Evolutionary conservation across 2,797 vertebrate species (phyloP).

Genomic region (Sebastes flavidus): DNA sequence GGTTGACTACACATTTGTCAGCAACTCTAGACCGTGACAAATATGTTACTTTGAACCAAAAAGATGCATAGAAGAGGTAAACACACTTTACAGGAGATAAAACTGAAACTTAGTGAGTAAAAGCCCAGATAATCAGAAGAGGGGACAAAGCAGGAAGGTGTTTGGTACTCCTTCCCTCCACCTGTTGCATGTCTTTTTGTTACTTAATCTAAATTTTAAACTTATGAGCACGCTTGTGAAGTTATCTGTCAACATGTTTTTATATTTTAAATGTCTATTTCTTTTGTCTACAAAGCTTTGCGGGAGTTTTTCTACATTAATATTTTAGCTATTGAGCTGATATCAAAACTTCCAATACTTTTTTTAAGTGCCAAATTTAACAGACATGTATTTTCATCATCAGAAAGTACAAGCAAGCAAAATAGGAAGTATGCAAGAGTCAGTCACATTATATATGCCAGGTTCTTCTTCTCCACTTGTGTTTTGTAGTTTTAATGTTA

Average conservation of each 20-base stretch:
- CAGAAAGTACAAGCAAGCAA: not conserved
- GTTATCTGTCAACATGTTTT: not conserved
- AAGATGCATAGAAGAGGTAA: not conserved
- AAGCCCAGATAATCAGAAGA: not conserved
- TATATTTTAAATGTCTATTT: not conserved
- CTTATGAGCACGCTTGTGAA: not conserved
- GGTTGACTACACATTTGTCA: not conserved
- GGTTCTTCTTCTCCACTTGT: no score
- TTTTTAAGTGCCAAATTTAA: not conserved
- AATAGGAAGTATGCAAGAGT: not conserved
- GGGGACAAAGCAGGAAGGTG: not conserved
- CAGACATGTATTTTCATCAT: not conserved
- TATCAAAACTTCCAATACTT: not conserved
- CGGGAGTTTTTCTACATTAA: not conserved
- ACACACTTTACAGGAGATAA: not conserved
- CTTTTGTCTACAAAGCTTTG: not conserved
- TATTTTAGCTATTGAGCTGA: not conserved
- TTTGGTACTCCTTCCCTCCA: not conserved
- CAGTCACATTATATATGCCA: no score
- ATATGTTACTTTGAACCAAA: not conserved
- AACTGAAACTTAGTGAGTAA: not conserved
- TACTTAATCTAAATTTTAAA: not conserved
- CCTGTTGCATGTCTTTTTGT: not conserved
- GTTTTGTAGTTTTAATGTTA: no score
- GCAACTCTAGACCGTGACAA: not conserved